phyloP scores from a whole-genome alignment of 2,797 vertebrate species.

The Erpetoichthys calabaricus region DNA sequence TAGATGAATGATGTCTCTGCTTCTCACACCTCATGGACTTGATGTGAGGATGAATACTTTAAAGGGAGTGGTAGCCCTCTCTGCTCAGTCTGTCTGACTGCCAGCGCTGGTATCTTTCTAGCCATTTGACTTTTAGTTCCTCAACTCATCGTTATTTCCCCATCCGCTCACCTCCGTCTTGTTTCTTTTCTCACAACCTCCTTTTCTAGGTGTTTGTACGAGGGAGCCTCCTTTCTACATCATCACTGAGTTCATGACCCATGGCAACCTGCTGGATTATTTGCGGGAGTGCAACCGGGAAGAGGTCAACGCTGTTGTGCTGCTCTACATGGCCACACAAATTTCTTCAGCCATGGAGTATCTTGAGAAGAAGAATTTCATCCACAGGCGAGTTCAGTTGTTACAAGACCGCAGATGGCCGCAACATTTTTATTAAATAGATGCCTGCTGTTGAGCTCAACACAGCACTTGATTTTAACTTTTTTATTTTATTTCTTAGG shows the following conservation, averaged over 20 bases:
- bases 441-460: constrained; percentile 24
- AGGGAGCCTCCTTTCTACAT: constrained; percentile 94
- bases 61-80: too few species aligned
- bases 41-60: too few species aligned
- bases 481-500: constrained; percentile 33
- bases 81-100: too few species aligned
- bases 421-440: neutral
- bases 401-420: accelerated
- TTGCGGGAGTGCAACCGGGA: constrained; percentile 86
- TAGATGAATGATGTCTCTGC: too few species aligned
- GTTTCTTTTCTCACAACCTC: neutral
- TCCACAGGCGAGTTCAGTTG: constrained; percentile 64
- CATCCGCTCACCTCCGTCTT: neutral
- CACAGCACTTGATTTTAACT: constrained; percentile 33
- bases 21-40: too few species aligned
- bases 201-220: constrained; percentile 75
- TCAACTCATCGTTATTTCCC: neutral
- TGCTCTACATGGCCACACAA: constrained; percentile 97
- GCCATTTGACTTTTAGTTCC: too few species aligned
- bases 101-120: too few species aligned
- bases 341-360: constrained; percentile 98
- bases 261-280: constrained; percentile 89
- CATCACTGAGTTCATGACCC: constrained; percentile 97
- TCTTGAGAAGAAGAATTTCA: constrained; percentile 97
- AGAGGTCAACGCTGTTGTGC: constrained; percentile 92